Conservation (phyloP, 2,113 vertebrate species). For the Glaucomys volans region DNA sequence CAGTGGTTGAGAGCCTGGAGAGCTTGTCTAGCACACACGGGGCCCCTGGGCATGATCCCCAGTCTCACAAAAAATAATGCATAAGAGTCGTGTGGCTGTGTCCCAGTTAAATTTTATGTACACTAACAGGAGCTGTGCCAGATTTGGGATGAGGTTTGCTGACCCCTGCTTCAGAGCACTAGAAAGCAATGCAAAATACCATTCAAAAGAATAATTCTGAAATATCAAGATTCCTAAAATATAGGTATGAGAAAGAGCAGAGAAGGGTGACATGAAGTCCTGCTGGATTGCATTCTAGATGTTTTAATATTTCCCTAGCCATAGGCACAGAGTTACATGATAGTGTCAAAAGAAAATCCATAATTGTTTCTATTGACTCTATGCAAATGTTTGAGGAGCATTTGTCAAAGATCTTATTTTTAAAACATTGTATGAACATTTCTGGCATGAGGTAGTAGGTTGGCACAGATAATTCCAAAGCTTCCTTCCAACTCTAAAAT, state of each 20-base stretch:
- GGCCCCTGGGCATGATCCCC: neutral
- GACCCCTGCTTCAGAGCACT: neutral
- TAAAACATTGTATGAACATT: neutral
- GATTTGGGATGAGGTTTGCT: neutral
- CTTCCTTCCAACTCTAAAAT: conserved; percentile 55
- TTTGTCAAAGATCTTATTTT: conserved; percentile 50
- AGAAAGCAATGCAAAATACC: neutral
- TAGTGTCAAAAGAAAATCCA: neutral
- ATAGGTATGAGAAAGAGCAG: neutral
- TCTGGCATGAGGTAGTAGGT: conserved; percentile 36
- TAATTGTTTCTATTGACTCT: neutral
- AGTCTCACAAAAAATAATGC: neutral
- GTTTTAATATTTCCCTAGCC: neutral
- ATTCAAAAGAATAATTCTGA: neutral
- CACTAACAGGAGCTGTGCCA: too few relatives aligned
- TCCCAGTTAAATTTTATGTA: neutral
- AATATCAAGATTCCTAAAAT: neutral
- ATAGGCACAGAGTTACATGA: neutral
- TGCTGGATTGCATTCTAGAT: neutral
- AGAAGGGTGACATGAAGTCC: neutral
- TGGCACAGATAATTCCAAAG: conserved; percentile 46
- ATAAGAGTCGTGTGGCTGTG: neutral
- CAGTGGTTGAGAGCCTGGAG: neutral
- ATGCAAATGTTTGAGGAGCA: neutral
- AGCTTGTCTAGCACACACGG: neutral